Percentiles rank a stretch among this genome's conserved stretches.
phyloP scores from a whole-genome alignment of 2,888 invertebrate species.

The Tryphoninae sp. region DNA sequence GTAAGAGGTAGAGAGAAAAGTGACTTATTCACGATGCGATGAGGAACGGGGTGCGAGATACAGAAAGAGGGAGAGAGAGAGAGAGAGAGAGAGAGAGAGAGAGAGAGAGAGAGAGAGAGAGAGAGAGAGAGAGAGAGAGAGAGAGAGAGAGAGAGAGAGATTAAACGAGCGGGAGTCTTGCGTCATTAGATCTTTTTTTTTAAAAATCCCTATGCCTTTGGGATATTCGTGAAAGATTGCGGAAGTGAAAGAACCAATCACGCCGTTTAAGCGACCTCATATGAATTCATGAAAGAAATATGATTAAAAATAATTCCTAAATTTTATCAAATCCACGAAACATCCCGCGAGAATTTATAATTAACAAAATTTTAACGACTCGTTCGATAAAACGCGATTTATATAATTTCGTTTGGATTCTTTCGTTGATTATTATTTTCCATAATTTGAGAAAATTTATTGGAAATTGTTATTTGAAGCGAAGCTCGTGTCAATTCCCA shows the following conservation, averaged over 20 bases:
- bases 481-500: too few species aligned
- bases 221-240: slow-evolving; percentile 9
- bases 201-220: not conserved
- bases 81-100: too few species aligned
- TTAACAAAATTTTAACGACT: too few species aligned
- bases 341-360: too few species aligned
- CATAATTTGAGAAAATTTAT: not conserved
- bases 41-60: not conserved
- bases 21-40: slow-evolving; percentile 11
- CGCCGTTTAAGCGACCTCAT: not conserved
- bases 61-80: not conserved
- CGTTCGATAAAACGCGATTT: too few species aligned
- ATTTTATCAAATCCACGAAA: too few species aligned
- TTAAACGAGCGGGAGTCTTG: slow-evolving; percentile 52
- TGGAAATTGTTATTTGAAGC: too few species aligned
- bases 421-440: not conserved
- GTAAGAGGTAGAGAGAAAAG: slow-evolving; percentile 39
- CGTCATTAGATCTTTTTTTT: slow-evolving; percentile 48
- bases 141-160: not conserved
- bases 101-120: not conserved
- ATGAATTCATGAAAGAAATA: not conserved
- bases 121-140: too few species aligned
- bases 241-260: not conserved
- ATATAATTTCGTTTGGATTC: not conserved
- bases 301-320: not conserved